These are phyloP conservation scores for Centropus unirufus DNA, from an alignment of 2,113 vertebrate genomes.

Conservation along the genomic window DNA sequence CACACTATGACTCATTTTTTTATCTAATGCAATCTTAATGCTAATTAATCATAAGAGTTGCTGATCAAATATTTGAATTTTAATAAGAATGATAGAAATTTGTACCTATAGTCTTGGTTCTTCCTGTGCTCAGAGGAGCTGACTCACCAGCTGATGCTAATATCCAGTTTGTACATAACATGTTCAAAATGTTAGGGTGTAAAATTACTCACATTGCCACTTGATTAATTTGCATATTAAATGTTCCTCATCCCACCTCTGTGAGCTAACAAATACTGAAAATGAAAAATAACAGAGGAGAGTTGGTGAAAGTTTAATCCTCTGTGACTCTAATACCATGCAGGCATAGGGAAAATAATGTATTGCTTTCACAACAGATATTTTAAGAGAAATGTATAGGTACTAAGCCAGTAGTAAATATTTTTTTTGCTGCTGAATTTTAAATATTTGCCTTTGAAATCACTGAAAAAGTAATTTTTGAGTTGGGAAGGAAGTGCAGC, in stretches of 20 bases:
- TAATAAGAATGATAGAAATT: constrained; percentile 23
- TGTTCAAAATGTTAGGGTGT: neutral
- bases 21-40: neutral
- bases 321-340: neutral
- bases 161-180: neutral
- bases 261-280: neutral
- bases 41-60: neutral
- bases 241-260: neutral
- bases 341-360: neutral
- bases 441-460: neutral
- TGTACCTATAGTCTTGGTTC: neutral
- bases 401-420: neutral
- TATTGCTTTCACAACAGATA: neutral
- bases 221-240: constrained; percentile 14
- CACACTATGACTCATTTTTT: constrained; percentile 32
- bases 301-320: neutral
- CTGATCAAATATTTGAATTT: constrained; percentile 53
- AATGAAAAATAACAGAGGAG: neutral
- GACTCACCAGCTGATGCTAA: constrained; percentile 1
- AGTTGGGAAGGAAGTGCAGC: neutral
- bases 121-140: neutral
- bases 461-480: neutral
- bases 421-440: neutral
- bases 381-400: neutral
- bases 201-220: constrained; percentile 23